phyloP scores from a whole-genome alignment of 2,888 invertebrate genomes.

The Acanthoscelides obtectus region DNA sequence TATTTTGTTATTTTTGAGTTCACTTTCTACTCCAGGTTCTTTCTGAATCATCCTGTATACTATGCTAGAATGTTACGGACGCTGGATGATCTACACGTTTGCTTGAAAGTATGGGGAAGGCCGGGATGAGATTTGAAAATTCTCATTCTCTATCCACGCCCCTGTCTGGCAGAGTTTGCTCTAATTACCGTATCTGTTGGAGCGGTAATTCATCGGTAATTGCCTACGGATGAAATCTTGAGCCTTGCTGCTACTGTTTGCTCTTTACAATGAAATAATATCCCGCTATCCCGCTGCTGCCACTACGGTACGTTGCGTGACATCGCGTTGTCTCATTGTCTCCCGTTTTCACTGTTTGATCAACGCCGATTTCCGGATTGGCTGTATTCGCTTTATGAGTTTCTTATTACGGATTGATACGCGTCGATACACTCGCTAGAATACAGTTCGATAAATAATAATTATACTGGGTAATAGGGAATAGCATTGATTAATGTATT shows the following conservation, averaged over 20 bases:
- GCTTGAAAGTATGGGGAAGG: too few relatives aligned
- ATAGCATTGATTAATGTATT: too few relatives aligned
- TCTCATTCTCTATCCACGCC: not conserved
- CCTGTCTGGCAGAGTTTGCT: not conserved
- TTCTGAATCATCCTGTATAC: too few relatives aligned
- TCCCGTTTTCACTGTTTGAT: constrained; percentile 37
- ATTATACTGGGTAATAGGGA: too few relatives aligned
- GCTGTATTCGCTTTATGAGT: not conserved
- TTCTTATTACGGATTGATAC: not conserved
- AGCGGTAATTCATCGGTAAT: constrained; percentile 46
- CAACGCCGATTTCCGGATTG: constrained; percentile 14
- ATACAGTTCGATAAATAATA: not conserved
- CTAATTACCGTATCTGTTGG: constrained; percentile 42
- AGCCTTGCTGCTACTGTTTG: not conserved
- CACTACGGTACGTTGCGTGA: too few relatives aligned
- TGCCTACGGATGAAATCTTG: constrained; percentile 32
- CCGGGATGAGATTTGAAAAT: too few relatives aligned
- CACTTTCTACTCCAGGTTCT: too few relatives aligned
- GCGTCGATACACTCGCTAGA: not conserved
- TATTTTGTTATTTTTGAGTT: too few relatives aligned
- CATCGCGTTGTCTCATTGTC: not conserved
- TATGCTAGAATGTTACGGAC: too few relatives aligned
- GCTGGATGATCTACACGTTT: too few relatives aligned
- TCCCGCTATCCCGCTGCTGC: not conserved
- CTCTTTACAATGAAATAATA: constrained; percentile 3